These are phyloP conservation scores for Drosophila paranaensis DNA, from an alignment of 2,888 invertebrate genomes.

Conservation along the genomic window DNA sequence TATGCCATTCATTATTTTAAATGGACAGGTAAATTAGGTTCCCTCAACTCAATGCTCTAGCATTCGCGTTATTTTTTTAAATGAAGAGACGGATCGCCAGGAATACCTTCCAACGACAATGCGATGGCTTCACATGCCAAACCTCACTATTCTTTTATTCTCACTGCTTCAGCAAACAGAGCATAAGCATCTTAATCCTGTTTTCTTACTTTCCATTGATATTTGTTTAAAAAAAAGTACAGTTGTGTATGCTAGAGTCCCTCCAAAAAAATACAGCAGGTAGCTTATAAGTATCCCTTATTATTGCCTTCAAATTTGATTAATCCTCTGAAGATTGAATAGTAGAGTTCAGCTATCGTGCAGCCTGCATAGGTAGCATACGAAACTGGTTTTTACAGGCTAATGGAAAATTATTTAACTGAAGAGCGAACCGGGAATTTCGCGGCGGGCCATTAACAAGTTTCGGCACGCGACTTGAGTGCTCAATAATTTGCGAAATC, in stretches of 20 bases:
- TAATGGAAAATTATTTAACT: background rate
- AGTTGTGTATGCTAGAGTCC: conserved; percentile 23
- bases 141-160: too few species aligned
- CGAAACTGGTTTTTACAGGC: conserved; percentile 35
- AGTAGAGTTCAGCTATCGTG: background rate
- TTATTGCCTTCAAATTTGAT: conserved; percentile 19
- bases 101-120: background rate
- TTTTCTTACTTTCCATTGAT: background rate
- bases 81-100: background rate
- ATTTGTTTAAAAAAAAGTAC: conserved; percentile 13
- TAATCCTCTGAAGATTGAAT: conserved; percentile 7
- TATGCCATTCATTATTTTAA: too few species aligned
- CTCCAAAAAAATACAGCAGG: conserved; percentile 33
- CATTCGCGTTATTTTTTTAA: too few species aligned
- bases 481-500: conserved; percentile 34
- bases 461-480: conserved; percentile 44
- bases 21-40: background rate
- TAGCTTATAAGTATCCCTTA: conserved; percentile 12
- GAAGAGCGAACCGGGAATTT: conserved; percentile 5
- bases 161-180: background rate
- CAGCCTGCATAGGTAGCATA: conserved; percentile 32
- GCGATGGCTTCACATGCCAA: background rate
- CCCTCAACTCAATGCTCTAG: background rate
- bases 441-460: conserved; percentile 30
- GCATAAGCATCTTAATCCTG: conserved; percentile 5